Evolutionary conservation across 1,140 invertebrate genomes (phyloP).

Genomic region (Scaptomyza pallida): DNA sequence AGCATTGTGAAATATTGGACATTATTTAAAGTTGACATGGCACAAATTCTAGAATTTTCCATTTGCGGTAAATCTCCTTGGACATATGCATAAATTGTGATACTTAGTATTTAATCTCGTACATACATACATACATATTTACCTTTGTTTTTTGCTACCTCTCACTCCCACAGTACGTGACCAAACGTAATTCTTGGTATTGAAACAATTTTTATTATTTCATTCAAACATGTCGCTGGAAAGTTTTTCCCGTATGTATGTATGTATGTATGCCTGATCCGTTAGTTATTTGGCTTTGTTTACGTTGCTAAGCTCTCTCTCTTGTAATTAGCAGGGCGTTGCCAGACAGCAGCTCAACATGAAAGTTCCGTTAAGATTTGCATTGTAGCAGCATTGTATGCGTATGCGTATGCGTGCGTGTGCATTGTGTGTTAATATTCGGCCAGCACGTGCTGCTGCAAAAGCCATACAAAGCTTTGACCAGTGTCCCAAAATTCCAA

Average conservation of each 20-base stretch:
- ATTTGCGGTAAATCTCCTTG: too few species aligned
- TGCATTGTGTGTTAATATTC: not conserved
- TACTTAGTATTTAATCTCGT: not conserved
- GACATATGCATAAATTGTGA: too few species aligned
- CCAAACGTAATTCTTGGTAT: not conserved
- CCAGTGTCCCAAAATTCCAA: not conserved
- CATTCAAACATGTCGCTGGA: not conserved
- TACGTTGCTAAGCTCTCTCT: not conserved
- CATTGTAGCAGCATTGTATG: slow-evolving; percentile 15
- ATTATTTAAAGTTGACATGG: too few species aligned
- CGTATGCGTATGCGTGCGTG: not conserved
- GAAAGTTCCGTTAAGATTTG: slow-evolving; percentile 26
- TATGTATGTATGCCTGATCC: not conserved
- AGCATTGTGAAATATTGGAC: too few species aligned
- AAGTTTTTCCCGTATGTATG: not conserved
- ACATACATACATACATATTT: not conserved
- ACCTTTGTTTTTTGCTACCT: not conserved
- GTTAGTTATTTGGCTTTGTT: slow-evolving; percentile 1
- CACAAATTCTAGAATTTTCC: too few species aligned
- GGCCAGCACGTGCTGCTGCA: slow-evolving; percentile 1
- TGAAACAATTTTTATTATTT: not conserved
- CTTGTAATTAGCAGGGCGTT: slow-evolving; percentile 39
- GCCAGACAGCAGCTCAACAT: slow-evolving; percentile 16
- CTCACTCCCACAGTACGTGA: not conserved
- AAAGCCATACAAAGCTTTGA: too few species aligned